These are phyloP conservation scores for Phenacoccus solenopsis DNA, from an alignment of 1,140 invertebrate genomes.

Conservation along the genomic window DNA sequence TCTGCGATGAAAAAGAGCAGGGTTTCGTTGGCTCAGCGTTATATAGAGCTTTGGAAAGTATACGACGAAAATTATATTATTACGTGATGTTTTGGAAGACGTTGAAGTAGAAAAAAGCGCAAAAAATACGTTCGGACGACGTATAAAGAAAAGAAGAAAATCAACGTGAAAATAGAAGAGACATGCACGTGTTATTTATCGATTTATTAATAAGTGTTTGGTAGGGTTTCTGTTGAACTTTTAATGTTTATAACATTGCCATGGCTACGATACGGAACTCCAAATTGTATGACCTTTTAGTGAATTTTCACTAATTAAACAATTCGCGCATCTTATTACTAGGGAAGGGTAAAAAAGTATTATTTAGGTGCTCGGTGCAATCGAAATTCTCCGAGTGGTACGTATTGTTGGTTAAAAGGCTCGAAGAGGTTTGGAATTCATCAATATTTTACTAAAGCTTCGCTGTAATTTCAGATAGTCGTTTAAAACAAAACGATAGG, in stretches of 20 bases:
- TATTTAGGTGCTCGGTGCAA: not conserved
- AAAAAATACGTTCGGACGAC: too few species aligned
- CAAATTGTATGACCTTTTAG: not conserved
- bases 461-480: too few species aligned
- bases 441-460: too few species aligned
- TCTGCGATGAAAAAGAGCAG: too few species aligned
- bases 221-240: slow-evolving; percentile 1
- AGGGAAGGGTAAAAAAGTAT: not conserved
- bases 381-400: not conserved
- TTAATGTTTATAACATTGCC: slow-evolving; percentile 3
- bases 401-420: not conserved
- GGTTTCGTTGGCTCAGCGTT: too few species aligned
- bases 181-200: slow-evolving; percentile 1
- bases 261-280: not conserved
- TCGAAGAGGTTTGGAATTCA: not conserved
- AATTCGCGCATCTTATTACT: not conserved
- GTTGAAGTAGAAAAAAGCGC: not conserved
- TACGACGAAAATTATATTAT: too few species aligned
- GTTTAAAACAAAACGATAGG: not conserved
- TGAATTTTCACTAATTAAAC: not conserved
- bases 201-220: not conserved
- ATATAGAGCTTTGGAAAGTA: too few species aligned
- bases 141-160: too few species aligned
- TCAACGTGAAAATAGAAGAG: not conserved
- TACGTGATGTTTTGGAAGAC: not conserved